Evolutionary conservation across 2,113 vertebrate genomes (phyloP).

Genomic region (Elaphurus davidianus): DNA sequence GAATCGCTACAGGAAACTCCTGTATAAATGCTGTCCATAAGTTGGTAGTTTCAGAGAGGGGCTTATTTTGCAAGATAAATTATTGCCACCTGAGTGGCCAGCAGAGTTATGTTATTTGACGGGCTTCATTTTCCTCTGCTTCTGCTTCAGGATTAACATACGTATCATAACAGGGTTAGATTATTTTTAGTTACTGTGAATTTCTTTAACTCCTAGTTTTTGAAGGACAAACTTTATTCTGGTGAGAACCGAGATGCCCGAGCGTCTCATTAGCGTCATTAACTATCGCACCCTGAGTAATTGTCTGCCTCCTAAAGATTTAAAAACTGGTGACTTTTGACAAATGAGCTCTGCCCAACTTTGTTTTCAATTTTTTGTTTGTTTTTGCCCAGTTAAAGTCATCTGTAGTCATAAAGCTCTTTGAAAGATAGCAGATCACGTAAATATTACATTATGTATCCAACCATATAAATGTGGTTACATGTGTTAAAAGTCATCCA

Average conservation of each 20-base stretch:
- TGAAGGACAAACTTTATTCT: constrained; percentile 2
- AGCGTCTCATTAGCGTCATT: neutral
- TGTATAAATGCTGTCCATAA: neutral
- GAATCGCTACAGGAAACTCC: neutral
- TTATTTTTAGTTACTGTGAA: neutral
- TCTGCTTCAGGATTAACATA: neutral
- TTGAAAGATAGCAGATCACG: neutral
- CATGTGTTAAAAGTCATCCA: constrained; percentile 1
- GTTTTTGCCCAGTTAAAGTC: neutral
- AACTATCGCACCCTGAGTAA: neutral
- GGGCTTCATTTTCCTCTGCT: neutral
- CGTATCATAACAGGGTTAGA: neutral
- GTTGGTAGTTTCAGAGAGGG: neutral
- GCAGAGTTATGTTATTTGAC: neutral
- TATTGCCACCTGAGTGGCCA: neutral
- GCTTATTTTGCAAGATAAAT: neutral
- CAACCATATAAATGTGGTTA: neutral
- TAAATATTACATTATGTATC: neutral
- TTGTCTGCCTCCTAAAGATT: neutral
- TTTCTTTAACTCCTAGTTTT: constrained; percentile 43
- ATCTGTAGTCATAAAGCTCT: neutral
- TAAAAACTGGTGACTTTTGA: neutral
- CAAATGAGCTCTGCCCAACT: neutral
- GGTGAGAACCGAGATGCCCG: neutral
- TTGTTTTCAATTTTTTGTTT: neutral